These are phyloP conservation scores for Euproctis similis DNA, from an alignment of 2,888 invertebrate species.

Conservation along the genomic window DNA sequence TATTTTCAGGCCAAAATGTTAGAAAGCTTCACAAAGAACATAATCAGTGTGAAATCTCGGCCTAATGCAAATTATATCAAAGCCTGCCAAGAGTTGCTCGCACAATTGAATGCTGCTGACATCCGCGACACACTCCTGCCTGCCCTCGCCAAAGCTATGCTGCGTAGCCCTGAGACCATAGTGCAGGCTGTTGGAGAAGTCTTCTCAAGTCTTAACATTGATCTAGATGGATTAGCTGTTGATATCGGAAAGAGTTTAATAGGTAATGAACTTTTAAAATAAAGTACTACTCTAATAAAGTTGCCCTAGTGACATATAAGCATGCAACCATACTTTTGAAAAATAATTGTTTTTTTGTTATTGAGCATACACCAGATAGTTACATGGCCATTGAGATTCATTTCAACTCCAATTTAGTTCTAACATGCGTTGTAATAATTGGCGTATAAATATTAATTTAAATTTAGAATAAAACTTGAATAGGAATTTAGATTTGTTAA, in stretches of 20 bases:
- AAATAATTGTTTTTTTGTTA: too few relatives aligned
- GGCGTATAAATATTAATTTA: too few relatives aligned
- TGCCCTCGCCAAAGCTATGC: slow-evolving; percentile 91
- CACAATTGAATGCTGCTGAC: slow-evolving; percentile 77
- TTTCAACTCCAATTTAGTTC: too few relatives aligned
- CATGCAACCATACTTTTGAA: too few relatives aligned
- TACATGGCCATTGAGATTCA: too few relatives aligned
- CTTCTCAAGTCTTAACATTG: slow-evolving; percentile 81
- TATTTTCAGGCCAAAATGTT: slow-evolving; percentile 73
- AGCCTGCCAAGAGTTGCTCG: slow-evolving; percentile 80
- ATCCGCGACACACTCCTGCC: slow-evolving; percentile 86
- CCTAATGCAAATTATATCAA: slow-evolving; percentile 81
- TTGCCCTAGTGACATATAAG: too few relatives aligned
- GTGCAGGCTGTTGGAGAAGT: slow-evolving; percentile 87
- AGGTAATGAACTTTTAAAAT: too few relatives aligned
- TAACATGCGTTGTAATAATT: too few relatives aligned
- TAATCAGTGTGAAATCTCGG: slow-evolving; percentile 85
- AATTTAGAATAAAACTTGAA: too few relatives aligned
- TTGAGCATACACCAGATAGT: too few relatives aligned
- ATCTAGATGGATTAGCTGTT: slow-evolving; percentile 84
- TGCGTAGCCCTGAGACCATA: slow-evolving; percentile 94
- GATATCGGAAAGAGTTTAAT: slow-evolving; percentile 89
- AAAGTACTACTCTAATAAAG: too few relatives aligned
- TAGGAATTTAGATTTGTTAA: too few relatives aligned
- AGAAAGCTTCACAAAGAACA: slow-evolving; percentile 84